These are phyloP conservation scores for Liopterus haemorrhoidalis DNA, from an alignment of 2,888 invertebrate species.

Conservation along the genomic window DNA sequence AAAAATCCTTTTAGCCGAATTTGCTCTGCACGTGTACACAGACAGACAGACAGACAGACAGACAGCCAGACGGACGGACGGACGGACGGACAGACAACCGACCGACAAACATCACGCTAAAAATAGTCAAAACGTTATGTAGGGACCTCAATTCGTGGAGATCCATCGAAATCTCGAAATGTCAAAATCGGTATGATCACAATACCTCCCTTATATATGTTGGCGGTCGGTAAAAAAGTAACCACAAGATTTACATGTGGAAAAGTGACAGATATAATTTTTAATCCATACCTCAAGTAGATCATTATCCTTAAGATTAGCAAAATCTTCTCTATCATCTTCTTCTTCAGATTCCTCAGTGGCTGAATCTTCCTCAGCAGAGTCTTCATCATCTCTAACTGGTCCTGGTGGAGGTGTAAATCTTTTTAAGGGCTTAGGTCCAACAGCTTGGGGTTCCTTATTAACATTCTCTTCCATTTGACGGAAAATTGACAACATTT, in stretches of 20 bases:
- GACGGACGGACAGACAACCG: too few relatives aligned
- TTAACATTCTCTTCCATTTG: slow-evolving; percentile 73
- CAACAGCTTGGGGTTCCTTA: slow-evolving; percentile 45
- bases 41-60: too few relatives aligned
- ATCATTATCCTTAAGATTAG: slow-evolving; percentile 29
- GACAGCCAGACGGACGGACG: too few relatives aligned
- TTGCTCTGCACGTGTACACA: too few relatives aligned
- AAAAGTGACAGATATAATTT: neutral
- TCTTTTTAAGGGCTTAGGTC: slow-evolving; percentile 77
- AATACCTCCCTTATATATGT: too few relatives aligned
- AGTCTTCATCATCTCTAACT: slow-evolving; percentile 43
- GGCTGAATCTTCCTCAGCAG: slow-evolving; percentile 43
- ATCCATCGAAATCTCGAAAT: too few relatives aligned
- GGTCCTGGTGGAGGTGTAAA: slow-evolving; percentile 84
- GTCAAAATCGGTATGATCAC: too few relatives aligned
- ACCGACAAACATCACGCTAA: too few relatives aligned
- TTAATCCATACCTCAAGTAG: slow-evolving; percentile 20
- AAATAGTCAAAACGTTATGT: too few relatives aligned
- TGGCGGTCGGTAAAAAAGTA: too few relatives aligned
- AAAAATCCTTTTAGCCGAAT: too few relatives aligned
- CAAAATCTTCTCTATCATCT: slow-evolving; percentile 42
- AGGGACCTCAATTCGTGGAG: too few relatives aligned
- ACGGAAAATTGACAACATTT: slow-evolving; percentile 83
- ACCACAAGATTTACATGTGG: slow-evolving; percentile 1
- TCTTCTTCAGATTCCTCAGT: slow-evolving; percentile 48